Evolutionary conservation across 2,888 invertebrate genomes (phyloP), one percentile per base, ranked within the genome.

Genomic region (Ophion slaviceki): DNA sequence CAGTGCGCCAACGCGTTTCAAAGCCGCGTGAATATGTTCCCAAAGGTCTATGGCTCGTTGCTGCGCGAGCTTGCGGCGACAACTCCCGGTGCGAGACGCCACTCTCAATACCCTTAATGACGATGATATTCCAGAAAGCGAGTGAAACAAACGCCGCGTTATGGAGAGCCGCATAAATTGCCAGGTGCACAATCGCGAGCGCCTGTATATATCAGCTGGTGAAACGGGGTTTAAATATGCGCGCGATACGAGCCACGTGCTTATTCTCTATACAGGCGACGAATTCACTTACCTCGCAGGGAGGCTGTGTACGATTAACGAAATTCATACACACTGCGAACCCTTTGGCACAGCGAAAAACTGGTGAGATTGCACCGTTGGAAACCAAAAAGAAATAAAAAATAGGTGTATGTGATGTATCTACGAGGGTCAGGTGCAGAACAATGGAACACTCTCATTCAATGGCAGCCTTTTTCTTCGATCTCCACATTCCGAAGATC

Each of bases 81-180:
- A 88, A 82, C 84, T 72, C 84, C 75, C 82, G 61, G 3, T 24
- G 75, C 70, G n/a, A 74, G 72, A 79, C 62, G 78, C 17, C 14
- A 62, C 62, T 67, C 71, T 75, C 40, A 64, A 75, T 64, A 64
- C 8, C 47, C 47, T 64, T 76, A 76, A 76, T 20, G 76, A 76
- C 66, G 66, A 74, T 61, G 53, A 61, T 40, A 61, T 53, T 32
- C 28, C n/a, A 61, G 32, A 6, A 14, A 53, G 53, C 17, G 53
- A 53, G 14, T 40, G 45, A 45, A 20, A 61, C 24, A 75, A 36
- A 17, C 40, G 67, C n/a, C 2, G 17, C 14, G 5, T 53, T 53
- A 17, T 53, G 53, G 53, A 53, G 17, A 17, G 17, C 53, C 53
- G 53, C 17, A 53, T 53, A 53, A 53, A 53, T 53, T 53, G 14